These are phyloP conservation scores for Dinoponera quadriceps DNA, from an alignment of 1,140 invertebrate genomes.

Conservation along the genomic window DNA sequence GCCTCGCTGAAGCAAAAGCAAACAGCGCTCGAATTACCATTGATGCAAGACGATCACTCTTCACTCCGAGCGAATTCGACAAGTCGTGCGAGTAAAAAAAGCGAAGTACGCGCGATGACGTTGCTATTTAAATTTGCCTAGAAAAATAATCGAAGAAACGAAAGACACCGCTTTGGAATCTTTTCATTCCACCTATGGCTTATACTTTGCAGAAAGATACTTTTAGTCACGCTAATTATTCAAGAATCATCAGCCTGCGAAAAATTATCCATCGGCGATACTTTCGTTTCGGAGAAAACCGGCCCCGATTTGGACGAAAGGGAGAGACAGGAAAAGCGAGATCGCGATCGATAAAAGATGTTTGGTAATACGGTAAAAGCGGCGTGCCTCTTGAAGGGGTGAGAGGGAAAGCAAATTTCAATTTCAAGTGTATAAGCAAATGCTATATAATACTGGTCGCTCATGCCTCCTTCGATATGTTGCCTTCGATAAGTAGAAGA, in stretches of 20 bases:
- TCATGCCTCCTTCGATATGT: background rate
- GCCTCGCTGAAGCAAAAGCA: background rate
- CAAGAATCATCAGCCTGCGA: background rate
- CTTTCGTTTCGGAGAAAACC: background rate
- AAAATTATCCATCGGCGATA: background rate
- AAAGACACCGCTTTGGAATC: no score
- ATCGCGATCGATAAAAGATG: background rate
- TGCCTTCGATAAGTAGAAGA: background rate
- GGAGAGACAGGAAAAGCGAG: no score
- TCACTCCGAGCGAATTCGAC: background rate
- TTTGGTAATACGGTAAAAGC: background rate
- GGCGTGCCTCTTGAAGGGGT: no score
- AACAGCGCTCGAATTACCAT: background rate
- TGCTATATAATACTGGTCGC: background rate
- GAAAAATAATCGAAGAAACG: no score
- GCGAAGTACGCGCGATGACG: no score
- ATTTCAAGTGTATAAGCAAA: background rate
- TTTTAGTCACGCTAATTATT: background rate
- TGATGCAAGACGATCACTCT: background rate
- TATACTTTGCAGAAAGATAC: no score
- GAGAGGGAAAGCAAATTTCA: no score
- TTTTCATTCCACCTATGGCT: no score
- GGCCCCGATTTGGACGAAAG: background rate
- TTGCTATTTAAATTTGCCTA: no score
- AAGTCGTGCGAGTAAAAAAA: background rate